A percentile compares a stretch with the other conserved stretches of the same genome.
These are phyloP conservation scores for Enteromius unitaeniatus DNA, from an alignment of 2,797 vertebrate species.

Conservation along the genomic window DNA sequence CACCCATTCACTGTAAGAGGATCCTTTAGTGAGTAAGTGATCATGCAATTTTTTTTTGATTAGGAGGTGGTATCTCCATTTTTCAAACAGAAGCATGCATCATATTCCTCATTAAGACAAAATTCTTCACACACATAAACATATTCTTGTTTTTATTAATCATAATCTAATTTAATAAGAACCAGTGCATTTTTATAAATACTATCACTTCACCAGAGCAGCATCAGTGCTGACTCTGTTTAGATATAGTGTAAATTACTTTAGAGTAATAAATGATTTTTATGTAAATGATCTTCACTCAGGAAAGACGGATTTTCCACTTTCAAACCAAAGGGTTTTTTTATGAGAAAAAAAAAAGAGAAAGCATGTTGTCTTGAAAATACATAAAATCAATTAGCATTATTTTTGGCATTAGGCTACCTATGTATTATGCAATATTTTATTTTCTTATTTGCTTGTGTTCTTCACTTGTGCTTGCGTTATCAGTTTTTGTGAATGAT, in stretches of 20 bases:
- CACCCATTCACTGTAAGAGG: background rate
- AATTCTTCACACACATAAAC: background rate
- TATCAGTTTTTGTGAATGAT: constrained; percentile 8
- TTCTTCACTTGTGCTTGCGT: background rate
- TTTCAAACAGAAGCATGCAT: background rate
- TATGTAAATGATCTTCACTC: constrained; percentile 21
- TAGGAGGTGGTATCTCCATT: background rate
- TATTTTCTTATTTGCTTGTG: background rate
- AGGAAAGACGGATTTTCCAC: constrained; percentile 1
- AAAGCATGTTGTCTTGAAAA: background rate
- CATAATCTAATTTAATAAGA: background rate
- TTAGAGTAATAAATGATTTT: constrained; percentile 11
- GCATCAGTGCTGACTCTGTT: background rate
- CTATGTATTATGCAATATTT: background rate
- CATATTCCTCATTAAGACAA: background rate
- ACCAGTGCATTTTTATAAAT: background rate
- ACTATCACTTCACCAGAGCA: background rate
- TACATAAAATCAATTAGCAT: background rate
- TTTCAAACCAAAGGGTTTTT: background rate
- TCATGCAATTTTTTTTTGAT: no score
- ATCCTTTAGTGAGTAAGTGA: background rate
- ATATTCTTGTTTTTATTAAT: background rate
- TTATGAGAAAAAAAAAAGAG: background rate
- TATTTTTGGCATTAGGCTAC: background rate
- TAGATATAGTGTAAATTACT: constrained; percentile 10